Percentiles rank a stretch among this genome's conserved stretches.
These are phyloP conservation scores for Synaphobranchus kaupii DNA, from an alignment of 2,797 vertebrate species.

Conservation along the genomic window DNA sequence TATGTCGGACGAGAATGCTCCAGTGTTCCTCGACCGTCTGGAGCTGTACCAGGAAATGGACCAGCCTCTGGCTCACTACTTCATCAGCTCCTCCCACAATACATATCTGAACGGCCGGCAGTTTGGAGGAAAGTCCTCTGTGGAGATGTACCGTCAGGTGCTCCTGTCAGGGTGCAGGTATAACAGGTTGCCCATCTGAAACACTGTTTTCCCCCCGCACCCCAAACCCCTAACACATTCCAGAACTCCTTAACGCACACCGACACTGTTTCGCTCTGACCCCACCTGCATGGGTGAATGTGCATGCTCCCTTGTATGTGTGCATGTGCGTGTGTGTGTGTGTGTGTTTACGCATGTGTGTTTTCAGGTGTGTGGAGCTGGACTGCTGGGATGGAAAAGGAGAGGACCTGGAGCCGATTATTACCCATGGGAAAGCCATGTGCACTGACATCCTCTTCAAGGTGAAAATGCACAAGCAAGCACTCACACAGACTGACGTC, in stretches of 20 bases:
- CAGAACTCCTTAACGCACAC: background rate
- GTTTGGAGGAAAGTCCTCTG: slow-evolving; percentile 95
- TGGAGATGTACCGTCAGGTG: slow-evolving; percentile 98
- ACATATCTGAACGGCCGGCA: slow-evolving; percentile 95
- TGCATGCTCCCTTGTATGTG: background rate
- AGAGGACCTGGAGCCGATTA: slow-evolving; percentile 98
- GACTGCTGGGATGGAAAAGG: slow-evolving; percentile 99
- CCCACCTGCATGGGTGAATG: background rate
- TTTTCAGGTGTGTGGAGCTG: slow-evolving; percentile 89
- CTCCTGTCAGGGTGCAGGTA: slow-evolving; percentile 97
- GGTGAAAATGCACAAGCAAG: slow-evolving; percentile 64
- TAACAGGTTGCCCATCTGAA: background rate
- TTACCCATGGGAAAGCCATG: slow-evolving; percentile 98
- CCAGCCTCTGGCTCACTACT: slow-evolving; percentile 93
- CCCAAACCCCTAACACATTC: background rate
- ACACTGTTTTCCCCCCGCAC: background rate
- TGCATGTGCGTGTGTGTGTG: background rate
- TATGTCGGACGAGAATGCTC: slow-evolving; percentile 99
- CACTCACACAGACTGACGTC: slow-evolving; percentile 91
- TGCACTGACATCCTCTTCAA: slow-evolving; percentile 99
- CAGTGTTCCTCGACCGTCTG: slow-evolving; percentile 93
- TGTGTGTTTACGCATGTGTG: background rate
- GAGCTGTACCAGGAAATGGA: slow-evolving; percentile 99
- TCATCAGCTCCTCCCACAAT: slow-evolving; percentile 98
- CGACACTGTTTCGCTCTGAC: background rate